Evolutionary conservation across 2,888 invertebrate genomes (phyloP).

Genomic region (Coleophora flavipennella): DNA sequence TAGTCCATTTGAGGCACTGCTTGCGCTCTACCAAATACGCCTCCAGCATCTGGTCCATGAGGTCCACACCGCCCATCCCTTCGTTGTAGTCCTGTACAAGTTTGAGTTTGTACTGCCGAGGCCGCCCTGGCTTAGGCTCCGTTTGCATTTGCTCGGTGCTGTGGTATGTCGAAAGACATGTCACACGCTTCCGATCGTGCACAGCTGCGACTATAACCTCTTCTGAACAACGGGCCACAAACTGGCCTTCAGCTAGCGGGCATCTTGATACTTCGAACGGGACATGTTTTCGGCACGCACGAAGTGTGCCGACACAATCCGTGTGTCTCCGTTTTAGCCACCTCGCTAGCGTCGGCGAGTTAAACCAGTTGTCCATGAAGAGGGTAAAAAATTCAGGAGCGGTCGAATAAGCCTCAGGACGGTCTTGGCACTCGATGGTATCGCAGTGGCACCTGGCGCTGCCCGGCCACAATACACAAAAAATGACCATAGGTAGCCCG

Average conservation of each 20-base stretch:
- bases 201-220: not conserved
- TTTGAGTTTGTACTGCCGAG: not conserved
- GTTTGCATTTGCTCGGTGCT: not conserved
- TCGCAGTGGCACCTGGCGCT: not conserved
- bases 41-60: not conserved
- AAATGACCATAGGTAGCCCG: conserved; percentile 12
- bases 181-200: not conserved
- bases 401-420: not conserved
- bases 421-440: not conserved
- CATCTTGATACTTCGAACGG: not conserved
- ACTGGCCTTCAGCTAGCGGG: not conserved
- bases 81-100: not conserved
- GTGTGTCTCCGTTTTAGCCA: conserved; percentile 11
- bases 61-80: not conserved
- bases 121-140: not conserved
- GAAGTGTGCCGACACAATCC: conserved; percentile 14
- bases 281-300: conserved; percentile 4
- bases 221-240: not conserved
- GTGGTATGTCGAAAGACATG: not conserved
- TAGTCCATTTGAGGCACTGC: not conserved
- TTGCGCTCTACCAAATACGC: not conserved
- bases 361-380: conserved; percentile 10
- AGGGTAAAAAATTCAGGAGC: not conserved
- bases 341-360: conserved; percentile 9
- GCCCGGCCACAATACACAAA: conserved; percentile 3